Evolutionary conservation across 2,888 invertebrate species (phyloP).

Genomic region (Coronaproctus castanopsis): DNA sequence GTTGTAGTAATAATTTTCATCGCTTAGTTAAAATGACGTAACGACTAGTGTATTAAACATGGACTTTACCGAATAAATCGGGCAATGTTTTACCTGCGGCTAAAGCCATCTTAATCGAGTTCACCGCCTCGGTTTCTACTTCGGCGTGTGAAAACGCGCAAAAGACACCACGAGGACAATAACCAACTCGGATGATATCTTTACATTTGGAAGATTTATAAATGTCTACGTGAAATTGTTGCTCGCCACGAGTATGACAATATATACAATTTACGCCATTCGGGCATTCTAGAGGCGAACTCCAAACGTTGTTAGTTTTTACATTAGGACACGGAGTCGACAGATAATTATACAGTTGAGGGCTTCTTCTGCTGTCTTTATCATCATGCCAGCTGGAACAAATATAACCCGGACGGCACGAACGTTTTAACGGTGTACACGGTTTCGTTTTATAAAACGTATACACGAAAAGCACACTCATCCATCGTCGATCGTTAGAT

Average conservation of each 20-base stretch:
- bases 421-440: conserved; percentile 87
- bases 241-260: conserved; percentile 96
- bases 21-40: too few species aligned
- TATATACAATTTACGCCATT: conserved; percentile 87
- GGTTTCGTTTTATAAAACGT: conserved; percentile 97
- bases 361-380: conserved; percentile 78
- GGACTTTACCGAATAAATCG: too few species aligned
- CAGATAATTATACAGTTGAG: conserved; percentile 53
- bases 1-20: too few species aligned
- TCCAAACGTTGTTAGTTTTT: conserved; percentile 99
- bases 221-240: conserved; percentile 99
- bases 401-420: conserved; percentile 98
- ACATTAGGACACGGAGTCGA: conserved; percentile 98
- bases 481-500: neutral
- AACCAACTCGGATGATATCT: conserved; percentile 95
- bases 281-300: conserved; percentile 92
- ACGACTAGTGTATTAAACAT: too few species aligned
- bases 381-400: conserved; percentile 98
- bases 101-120: neutral
- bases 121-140: neutral
- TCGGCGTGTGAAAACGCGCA: conserved; percentile 85
- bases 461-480: neutral
- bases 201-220: conserved; percentile 99
- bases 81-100: neutral
- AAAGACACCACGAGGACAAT: conserved; percentile 94